A percentile compares a stretch with the other conserved stretches of the same genome.
These are phyloP conservation scores for Thunnus albacares DNA, from an alignment of 2,797 vertebrate species.

Conservation along the genomic window DNA sequence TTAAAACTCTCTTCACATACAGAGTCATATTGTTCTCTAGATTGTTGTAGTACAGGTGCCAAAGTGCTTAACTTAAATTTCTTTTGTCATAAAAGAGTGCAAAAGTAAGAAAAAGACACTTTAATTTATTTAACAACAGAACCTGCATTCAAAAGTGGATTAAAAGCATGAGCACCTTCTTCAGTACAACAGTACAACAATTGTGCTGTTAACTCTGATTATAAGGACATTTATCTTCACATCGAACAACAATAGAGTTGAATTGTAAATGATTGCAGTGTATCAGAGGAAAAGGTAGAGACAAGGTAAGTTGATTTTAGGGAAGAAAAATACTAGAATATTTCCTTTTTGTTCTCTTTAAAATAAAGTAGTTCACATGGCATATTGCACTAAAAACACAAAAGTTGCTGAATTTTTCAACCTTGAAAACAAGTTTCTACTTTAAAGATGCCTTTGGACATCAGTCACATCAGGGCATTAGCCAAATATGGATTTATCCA, in stretches of 20 bases:
- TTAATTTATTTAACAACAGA: constrained; percentile 35
- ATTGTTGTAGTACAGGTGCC: neutral
- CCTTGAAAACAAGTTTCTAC: neutral
- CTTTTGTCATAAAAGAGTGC: constrained; percentile 35
- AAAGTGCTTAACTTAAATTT: constrained; percentile 22
- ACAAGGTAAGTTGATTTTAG: constrained; percentile 30
- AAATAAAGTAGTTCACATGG: no score
- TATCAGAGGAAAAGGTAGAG: neutral
- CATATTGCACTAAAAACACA: no score
- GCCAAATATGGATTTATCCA: neutral
- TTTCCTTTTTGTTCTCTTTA: no score
- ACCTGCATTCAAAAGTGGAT: constrained; percentile 22
- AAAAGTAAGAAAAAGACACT: neutral
- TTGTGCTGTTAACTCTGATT: constrained; percentile 48
- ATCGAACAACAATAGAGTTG: constrained; percentile 25
- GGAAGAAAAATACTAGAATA: neutral
- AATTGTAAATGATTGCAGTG: constrained; percentile 51
- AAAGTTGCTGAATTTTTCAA: no score
- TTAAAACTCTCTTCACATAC: constrained; percentile 10
- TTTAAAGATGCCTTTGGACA: constrained; percentile 4
- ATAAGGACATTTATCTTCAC: constrained; percentile 18
- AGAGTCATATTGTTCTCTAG: constrained; percentile 16
- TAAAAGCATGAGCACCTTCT: constrained; percentile 27
- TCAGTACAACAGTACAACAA: constrained; percentile 27
- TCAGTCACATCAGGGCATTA: neutral